Evolutionary conservation across 2,113 vertebrate genomes (phyloP).

Genomic region (Benitochromis conjunctus): DNA sequence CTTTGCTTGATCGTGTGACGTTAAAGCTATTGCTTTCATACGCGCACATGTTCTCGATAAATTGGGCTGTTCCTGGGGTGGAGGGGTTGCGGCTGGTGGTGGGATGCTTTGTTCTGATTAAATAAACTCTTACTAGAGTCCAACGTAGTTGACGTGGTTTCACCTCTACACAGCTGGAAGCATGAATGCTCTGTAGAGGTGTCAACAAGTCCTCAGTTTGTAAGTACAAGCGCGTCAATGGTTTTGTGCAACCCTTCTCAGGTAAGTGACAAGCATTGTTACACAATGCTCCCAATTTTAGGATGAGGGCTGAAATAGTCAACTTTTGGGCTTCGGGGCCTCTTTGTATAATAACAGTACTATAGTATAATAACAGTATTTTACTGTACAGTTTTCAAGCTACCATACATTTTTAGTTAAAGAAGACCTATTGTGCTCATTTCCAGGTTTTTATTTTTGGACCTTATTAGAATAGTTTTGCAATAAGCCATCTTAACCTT

Average conservation of each 20-base stretch:
- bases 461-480: neutral
- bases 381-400: neutral
- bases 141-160: slow-evolving; percentile 31
- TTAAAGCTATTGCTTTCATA: neutral
- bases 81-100: neutral
- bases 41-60: neutral
- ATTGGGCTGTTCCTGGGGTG: neutral
- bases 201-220: slow-evolving; percentile 45
- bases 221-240: neutral
- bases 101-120: slow-evolving; percentile 26
- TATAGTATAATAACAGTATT: neutral
- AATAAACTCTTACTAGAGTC: neutral
- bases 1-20: neutral
- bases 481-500: neutral
- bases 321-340: neutral
- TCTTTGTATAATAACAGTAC: neutral
- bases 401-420: neutral
- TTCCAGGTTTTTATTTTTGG: neutral
- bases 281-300: neutral
- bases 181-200: slow-evolving; percentile 51
- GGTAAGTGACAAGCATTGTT: neutral
- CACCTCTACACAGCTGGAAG: slow-evolving; percentile 52
- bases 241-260: neutral
- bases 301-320: neutral
- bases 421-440: neutral